These are phyloP conservation scores for Callorhinus ursinus DNA, from an alignment of 2,113 vertebrate species.

Conservation along the genomic window DNA sequence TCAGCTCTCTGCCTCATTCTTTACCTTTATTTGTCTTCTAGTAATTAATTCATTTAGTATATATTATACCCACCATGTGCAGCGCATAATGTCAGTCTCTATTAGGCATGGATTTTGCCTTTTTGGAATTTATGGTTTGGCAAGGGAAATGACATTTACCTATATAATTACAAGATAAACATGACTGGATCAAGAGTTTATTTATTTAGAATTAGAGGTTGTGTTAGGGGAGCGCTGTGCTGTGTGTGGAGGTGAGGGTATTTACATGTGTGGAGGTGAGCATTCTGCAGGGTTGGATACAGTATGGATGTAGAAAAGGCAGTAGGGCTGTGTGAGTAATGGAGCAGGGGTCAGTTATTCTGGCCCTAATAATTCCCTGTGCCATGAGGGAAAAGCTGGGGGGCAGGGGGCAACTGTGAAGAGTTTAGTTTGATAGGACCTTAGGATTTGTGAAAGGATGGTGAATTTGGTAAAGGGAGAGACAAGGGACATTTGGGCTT, in stretches of 20 bases:
- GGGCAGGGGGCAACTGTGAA: not conserved
- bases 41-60: not conserved
- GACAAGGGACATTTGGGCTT: not conserved
- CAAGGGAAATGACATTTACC: not conserved
- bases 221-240: not conserved
- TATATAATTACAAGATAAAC: not conserved
- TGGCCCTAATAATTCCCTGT: not conserved
- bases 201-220: not conserved
- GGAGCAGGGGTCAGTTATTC: not conserved
- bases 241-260: not conserved
- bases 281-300: not conserved
- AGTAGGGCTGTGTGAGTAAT: not conserved
- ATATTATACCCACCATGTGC: not conserved
- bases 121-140: not conserved
- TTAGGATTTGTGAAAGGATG: not conserved
- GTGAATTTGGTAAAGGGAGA: not conserved
- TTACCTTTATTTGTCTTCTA: not conserved
- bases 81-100: not conserved
- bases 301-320: not conserved
- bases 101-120: not conserved
- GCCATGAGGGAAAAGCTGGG: not conserved
- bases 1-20: not conserved
- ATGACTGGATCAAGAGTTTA: not conserved
- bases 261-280: not conserved
- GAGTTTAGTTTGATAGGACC: not conserved